Conservation (phyloP, 2,888 invertebrate species). For the Limnephilus marmoratus region DNA sequence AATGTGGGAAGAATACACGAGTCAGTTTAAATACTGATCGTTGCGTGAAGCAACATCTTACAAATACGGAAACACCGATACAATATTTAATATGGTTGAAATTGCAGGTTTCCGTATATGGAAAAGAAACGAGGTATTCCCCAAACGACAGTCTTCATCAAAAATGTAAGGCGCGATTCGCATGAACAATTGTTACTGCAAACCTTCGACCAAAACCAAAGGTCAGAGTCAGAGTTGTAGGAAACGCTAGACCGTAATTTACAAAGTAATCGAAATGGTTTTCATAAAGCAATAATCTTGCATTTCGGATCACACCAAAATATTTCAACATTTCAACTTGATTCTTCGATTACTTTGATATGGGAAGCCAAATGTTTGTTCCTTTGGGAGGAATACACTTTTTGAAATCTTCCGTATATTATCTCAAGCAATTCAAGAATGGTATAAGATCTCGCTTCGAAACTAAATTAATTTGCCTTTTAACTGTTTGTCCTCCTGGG, state of each 20-base stretch:
- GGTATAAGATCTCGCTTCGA: not conserved
- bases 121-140: not conserved
- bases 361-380: not conserved
- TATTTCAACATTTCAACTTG: not conserved
- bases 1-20: not conserved
- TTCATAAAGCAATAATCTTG: not conserved
- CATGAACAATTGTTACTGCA: constrained; percentile 47
- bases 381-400: not conserved
- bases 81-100: constrained; percentile 12
- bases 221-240: not conserved
- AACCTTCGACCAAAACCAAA: constrained; percentile 15
- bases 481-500: not conserved
- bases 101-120: not conserved
- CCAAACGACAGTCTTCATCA: constrained; percentile 50
- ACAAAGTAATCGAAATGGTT: not conserved
- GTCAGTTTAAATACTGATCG: not conserved
- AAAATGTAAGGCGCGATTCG: constrained; percentile 56
- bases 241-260: not conserved
- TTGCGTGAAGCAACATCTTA: not conserved
- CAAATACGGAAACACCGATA: not conserved
- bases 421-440: not conserved
- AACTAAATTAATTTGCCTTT: not conserved
- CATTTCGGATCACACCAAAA: not conserved
- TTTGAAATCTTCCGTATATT: not conserved
- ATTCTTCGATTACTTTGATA: not conserved